A percentile compares a stretch with the other conserved stretches of the same genome.
phyloP scores from a whole-genome alignment of 2,888 invertebrate species.

The Lycaena phlaeas region DNA sequence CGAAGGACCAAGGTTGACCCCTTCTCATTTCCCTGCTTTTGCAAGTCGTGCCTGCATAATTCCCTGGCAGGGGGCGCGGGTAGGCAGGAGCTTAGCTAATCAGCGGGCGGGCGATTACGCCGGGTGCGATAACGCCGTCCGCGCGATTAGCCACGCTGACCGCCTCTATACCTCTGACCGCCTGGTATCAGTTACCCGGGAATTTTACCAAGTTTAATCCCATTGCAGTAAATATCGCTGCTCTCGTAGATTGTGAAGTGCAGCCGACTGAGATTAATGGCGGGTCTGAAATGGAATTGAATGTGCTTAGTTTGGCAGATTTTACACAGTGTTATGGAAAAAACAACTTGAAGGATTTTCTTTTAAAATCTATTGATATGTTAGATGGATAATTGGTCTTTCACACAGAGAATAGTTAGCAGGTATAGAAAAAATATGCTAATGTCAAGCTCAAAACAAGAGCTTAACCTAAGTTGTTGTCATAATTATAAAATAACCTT shows the following conservation, averaged over 20 bases:
- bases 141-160: conserved; percentile 65
- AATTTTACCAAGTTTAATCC: conserved; percentile 26
- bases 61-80: conserved; percentile 52
- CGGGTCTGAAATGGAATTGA: conserved; percentile 1
- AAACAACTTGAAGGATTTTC: no score
- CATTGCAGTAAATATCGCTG: conserved; percentile 11
- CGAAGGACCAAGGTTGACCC: conserved; percentile 20
- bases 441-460: no score
- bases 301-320: background rate
- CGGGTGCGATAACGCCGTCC: conserved; percentile 61
- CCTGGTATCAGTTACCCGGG: conserved; percentile 35
- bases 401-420: no score
- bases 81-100: conserved; percentile 63
- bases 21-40: conserved; percentile 30
- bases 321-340: no score
- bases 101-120: conserved; percentile 63
- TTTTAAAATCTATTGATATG: no score
- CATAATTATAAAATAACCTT: no score
- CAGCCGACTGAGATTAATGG: conserved; percentile 6
- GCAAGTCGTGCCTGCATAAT: conserved; percentile 62
- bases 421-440: no score
- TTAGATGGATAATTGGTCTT: no score
- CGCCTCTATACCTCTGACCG: conserved; percentile 45
- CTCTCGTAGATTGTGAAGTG: background rate
- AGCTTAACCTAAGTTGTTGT: no score